Evolutionary conservation across 2,113 vertebrate species (phyloP).

Genomic region (Dasyornis broadbenti): DNA sequence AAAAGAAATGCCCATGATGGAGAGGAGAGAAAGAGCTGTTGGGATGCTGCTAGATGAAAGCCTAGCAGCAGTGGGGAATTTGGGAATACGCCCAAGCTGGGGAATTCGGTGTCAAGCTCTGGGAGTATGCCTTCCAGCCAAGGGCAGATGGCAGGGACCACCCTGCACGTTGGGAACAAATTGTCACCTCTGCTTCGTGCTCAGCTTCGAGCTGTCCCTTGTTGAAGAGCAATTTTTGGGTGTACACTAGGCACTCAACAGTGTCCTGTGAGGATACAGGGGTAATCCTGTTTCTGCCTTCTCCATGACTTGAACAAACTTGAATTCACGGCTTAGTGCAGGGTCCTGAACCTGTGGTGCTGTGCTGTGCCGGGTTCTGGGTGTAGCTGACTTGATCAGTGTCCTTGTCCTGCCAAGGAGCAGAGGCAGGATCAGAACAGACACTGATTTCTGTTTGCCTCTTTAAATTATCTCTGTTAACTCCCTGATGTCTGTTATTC

Average conservation of each 20-base stretch:
- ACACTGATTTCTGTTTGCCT: neutral
- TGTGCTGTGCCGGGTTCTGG: neutral
- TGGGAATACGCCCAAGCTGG: neutral
- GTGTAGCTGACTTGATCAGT: neutral
- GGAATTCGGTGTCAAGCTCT: neutral
- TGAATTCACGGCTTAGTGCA: neutral
- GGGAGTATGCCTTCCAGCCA: neutral
- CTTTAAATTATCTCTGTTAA: neutral
- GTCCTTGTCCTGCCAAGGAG: neutral
- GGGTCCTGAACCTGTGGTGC: neutral
- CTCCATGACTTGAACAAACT: neutral
- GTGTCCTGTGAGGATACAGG: neutral
- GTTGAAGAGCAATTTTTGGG: neutral
- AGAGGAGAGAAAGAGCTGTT: neutral
- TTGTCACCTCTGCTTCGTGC: slow-evolving; percentile 5
- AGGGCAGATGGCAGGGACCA: neutral
- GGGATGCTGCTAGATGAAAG: neutral
- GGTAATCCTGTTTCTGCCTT: neutral
- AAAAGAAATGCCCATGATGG: neutral
- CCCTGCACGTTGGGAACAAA: neutral
- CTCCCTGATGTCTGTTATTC: neutral
- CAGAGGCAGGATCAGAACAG: neutral
- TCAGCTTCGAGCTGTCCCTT: neutral
- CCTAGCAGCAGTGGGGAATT: neutral
- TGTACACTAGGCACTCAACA: neutral